Percentiles rank a stretch among this genome's conserved stretches.
Conservation (phyloP, 2,113 vertebrate species). For the Sebastes schlegelii region DNA sequence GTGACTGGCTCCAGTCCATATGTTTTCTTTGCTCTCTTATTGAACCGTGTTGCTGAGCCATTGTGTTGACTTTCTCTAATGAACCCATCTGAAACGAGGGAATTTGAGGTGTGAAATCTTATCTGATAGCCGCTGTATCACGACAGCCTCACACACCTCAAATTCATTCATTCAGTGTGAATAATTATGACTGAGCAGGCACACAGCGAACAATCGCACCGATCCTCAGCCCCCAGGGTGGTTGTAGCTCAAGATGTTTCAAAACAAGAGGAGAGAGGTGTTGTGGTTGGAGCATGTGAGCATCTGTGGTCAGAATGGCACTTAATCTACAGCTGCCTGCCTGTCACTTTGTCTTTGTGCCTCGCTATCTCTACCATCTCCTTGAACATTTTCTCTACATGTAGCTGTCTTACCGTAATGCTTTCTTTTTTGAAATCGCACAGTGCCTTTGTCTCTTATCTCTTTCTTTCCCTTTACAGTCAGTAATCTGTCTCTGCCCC, state of each 20-base stretch:
- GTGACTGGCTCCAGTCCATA: background rate
- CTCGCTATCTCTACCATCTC: conserved; percentile 53
- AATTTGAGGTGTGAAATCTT: conserved; percentile 6
- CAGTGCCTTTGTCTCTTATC: background rate
- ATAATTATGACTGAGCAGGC: conserved; percentile 10
- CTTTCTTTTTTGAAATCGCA: conserved; percentile 11
- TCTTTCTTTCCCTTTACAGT: background rate
- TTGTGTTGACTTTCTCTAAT: background rate
- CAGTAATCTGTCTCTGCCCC: background rate
- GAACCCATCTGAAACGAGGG: background rate
- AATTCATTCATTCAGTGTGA: conserved; percentile 33
- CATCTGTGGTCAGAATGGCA: conserved; percentile 64
- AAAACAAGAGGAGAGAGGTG: conserved; percentile 50
- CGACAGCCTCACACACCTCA: background rate
- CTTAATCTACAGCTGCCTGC: conserved; percentile 69
- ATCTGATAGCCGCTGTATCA: background rate
- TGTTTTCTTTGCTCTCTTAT: background rate
- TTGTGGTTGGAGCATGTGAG: conserved; percentile 69
- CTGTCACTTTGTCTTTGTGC: conserved; percentile 50
- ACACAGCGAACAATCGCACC: conserved; percentile 32
- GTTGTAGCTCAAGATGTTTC: conserved; percentile 51
- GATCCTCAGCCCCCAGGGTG: conserved; percentile 3
- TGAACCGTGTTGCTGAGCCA: background rate
- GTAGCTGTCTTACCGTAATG: conserved; percentile 14
- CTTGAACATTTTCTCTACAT: conserved; percentile 24